Base-by-base conservation (phyloP, 2,113 vertebrate species). In the Ophthalmolycus amberensis region DNA sequence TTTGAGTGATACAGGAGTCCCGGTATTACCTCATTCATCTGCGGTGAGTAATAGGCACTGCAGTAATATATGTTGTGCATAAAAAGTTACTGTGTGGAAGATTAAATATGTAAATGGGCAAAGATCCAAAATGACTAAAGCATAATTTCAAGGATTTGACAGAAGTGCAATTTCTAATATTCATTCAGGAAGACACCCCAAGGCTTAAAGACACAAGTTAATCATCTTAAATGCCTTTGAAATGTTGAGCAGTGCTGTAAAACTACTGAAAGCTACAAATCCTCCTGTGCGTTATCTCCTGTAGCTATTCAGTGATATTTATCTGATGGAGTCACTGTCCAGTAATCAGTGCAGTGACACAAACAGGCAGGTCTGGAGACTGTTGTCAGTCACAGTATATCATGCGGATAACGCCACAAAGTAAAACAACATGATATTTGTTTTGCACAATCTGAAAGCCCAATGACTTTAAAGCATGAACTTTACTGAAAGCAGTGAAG, bases 101-200 rank as follows among this genome's bases (percentile, higher is more conserved):
- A 88, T 83, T 81, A 86, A 82, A 87, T 83, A 83, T 88, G 74
- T 73, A 81, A 90, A 82, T 66, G 14, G 80, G 73, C 42, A 37
- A 22, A 48, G 38, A 74, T 69, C 74, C 85, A 83, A 48, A 75
- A 80, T 59, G 40, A 60, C 69, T 82, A 40, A 80, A 77, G 67
- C 27, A 60, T 78, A 67, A 83, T 80, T 84, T 85, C 32, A 79
- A 79, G 75, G 58, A 72, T 80, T 73, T 81, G 68, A 81, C 60
- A 66, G n/a, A 78, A 80, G 73, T 78, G 76, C 54, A 76, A 76
- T 76, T 81, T 65, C 40, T 58, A 81, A 86, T 75, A 80, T 84
- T 77, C 59, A 65, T 64, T 67, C 68, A 81, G 85, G 85, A 76
- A 78, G 25, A 10, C 29, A 73, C 63, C 77, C 78, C 42, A 65